Evolutionary conservation across 2,113 vertebrate genomes (phyloP).

Genomic region (Cavia porcellus): DNA sequence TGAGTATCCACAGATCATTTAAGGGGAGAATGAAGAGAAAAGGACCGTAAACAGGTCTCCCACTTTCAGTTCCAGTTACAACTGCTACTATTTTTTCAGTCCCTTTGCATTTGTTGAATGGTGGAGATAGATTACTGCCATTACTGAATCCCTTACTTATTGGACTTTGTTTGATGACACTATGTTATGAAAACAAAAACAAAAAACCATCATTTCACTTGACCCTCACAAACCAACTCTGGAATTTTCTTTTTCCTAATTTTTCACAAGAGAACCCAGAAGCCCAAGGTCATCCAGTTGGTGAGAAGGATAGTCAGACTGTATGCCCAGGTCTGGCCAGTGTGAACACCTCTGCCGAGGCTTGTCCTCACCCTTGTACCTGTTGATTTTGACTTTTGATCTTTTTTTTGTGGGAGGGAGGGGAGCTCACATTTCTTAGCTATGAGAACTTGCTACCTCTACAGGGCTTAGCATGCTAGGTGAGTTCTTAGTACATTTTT

Average conservation of each 20-base stretch:
- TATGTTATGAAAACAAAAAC: background rate
- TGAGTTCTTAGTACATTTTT: background rate
- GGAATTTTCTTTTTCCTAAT: background rate
- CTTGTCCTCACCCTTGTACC: background rate
- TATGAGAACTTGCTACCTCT: background rate
- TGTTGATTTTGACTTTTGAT: slow-evolving; percentile 23
- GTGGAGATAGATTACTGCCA: background rate
- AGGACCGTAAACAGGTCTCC: background rate
- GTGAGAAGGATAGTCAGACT: background rate
- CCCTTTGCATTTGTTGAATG: background rate
- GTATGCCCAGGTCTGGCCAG: background rate
- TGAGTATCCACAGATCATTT: background rate
- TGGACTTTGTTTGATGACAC: background rate
- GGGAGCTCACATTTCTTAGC: background rate
- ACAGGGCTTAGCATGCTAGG: background rate
- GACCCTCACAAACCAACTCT: background rate
- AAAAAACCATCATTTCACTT: background rate
- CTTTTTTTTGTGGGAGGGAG: no score
- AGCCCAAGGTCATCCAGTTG: background rate
- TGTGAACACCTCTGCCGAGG: background rate
- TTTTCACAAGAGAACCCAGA: background rate
- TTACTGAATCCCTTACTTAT: background rate
- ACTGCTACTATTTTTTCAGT: background rate
- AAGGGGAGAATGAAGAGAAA: background rate
- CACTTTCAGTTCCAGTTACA: no score